Conservation (phyloP, 2,888 invertebrate genomes). For the Diaperis boleti region DNA sequence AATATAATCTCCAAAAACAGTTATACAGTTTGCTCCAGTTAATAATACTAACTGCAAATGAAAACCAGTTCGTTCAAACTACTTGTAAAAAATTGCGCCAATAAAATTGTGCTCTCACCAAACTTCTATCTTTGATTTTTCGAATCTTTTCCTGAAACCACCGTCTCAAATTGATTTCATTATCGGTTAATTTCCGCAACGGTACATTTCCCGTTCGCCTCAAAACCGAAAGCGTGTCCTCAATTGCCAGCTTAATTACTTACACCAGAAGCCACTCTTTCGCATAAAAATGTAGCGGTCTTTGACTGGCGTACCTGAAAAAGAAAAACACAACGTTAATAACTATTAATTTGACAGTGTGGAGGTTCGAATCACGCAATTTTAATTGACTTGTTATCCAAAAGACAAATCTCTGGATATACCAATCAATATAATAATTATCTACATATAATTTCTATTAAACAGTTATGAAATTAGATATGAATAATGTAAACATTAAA, state of each 20-base stretch:
- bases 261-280: constrained; percentile 17
- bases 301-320: constrained; percentile 7
- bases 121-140: constrained; percentile 4
- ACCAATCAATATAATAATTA: no score
- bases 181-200: constrained; percentile 10
- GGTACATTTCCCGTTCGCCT: constrained; percentile 12
- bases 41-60: no score
- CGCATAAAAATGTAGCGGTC: constrained; percentile 4
- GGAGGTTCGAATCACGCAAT: no score
- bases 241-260: constrained; percentile 18
- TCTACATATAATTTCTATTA: no score
- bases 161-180: constrained; percentile 13
- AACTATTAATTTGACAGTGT: constrained; percentile 1
- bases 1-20: no score
- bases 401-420: no score
- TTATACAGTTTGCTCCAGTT: no score
- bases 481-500: no score
- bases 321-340: not conserved
- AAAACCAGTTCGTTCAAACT: no score
- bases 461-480: no score
- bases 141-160: constrained; percentile 1
- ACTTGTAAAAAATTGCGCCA: not conserved
- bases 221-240: constrained; percentile 26
- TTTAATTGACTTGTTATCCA: no score
- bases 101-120: not conserved